Base-by-base conservation (phyloP, 37 sponge, comb jelly and placozoan species). In the Aplysina aerophoba region DNA sequence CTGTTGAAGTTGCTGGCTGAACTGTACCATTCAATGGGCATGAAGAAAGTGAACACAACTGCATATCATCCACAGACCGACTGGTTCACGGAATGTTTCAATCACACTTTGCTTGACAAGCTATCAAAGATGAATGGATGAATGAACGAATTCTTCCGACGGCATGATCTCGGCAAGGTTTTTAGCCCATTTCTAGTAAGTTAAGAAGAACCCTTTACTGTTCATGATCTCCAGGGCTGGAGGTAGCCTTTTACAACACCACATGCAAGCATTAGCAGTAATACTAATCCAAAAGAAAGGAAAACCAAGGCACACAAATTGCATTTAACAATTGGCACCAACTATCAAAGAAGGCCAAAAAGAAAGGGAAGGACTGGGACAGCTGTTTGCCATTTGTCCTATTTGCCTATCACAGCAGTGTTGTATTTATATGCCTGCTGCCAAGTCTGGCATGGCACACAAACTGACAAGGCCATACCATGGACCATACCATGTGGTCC, bases 11-110 rank as follows among this genome's bases (percentile, higher is more conserved):
- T 84, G 20, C 28, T 84, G 59, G 4, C 12, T 8, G 85, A 84
- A n/a, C 11, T 72, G 34, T 71, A 72, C 38, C 8, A 30, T 13
- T 25, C 72, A 22, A 19, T 72, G 38, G 74, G 59, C 6, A 53
- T 72, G 5, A 68, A 50, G 24, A 84, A 84, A 28, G 61, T 79
- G 21, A 84, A 79, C 33, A 89, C 89, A 1, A 80, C 89, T 4
- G 85, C 81, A 0, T 84, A 84, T 73, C 89, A 89, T 66, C 89
- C 81, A 0, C 85, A 89, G 31, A 81, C 85, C 5, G 89, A 89
- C 84, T 85, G 89, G 60, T 27, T 89, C 31, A 85, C 84, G 0
- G 85, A 89, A 31, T 27, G 56, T 4, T 88, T 88, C 44, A 83
- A 88, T 58, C 17, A 71, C 24, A 84, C 85, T 4, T 31, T 89